Percentiles rank a stretch among this genome's conserved stretches.
phyloP scores from a whole-genome alignment of 2,113 vertebrate species.

The Paralichthys olivaceus region DNA sequence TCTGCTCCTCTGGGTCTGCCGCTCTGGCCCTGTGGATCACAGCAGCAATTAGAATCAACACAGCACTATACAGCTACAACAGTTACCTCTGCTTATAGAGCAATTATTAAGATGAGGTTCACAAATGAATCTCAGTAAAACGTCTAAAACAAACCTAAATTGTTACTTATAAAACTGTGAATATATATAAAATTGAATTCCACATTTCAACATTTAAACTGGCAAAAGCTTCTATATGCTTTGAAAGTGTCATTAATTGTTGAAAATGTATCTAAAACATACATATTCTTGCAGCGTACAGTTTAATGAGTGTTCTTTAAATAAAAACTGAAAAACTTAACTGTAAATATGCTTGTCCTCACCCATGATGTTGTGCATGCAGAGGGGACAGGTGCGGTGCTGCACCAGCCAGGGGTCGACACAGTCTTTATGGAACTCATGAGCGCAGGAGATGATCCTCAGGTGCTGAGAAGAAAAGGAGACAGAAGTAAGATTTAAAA shows the following conservation, averaged over 20 bases:
- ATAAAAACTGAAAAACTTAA: not conserved
- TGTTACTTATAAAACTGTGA: too few species aligned
- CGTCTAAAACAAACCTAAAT: not conserved
- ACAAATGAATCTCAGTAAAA: not conserved
- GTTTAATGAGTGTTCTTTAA: not conserved
- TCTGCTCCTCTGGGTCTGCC: conserved; percentile 76
- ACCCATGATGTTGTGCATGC: conserved; percentile 99
- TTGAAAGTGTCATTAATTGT: not conserved
- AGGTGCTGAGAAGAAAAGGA: conserved; percentile 83
- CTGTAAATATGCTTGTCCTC: conserved; percentile 59
- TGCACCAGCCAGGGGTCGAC: conserved; percentile 97
- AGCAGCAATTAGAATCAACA: conserved; percentile 23
- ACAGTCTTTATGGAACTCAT: conserved; percentile 95
- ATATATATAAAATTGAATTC: too few species aligned
- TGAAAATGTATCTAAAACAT: not conserved
- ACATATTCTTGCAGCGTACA: not conserved
- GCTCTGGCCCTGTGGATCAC: conserved; percentile 73
- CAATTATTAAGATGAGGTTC: not conserved
- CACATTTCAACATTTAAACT: too few species aligned
- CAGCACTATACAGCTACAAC: not conserved
- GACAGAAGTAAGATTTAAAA: not conserved
- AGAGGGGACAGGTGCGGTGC: conserved; percentile 95
- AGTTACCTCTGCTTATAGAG: not conserved
- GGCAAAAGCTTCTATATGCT: too few species aligned
- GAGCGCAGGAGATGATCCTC: conserved; percentile 94